Evolutionary conservation across 1,140 invertebrate genomes (phyloP).

Genomic region (Chymomyza costata): DNA sequence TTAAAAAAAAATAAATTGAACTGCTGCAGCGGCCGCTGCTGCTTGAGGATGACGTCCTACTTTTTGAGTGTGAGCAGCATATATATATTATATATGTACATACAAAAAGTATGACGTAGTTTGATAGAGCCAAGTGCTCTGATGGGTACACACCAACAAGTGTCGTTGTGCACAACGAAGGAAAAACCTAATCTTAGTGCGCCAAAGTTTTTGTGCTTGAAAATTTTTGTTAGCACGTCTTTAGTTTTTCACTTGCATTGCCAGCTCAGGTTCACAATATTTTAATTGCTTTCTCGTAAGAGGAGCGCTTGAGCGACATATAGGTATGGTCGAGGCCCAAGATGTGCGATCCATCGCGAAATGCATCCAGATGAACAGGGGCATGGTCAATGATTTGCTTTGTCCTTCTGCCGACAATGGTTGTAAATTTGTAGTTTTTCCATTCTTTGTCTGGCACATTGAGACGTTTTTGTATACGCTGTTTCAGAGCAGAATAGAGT

Average conservation of each 20-base stretch:
- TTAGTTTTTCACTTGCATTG: no score
- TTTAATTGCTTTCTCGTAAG: slow-evolving; percentile 98
- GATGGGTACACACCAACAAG: slow-evolving; percentile 58
- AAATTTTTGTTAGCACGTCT: no score
- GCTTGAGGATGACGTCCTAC: slow-evolving; percentile 62
- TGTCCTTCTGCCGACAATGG: slow-evolving; percentile 89
- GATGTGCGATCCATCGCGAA: slow-evolving; percentile 81
- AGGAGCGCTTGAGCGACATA: slow-evolving; percentile 92
- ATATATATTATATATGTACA: no score
- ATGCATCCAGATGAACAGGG: slow-evolving; percentile 21
- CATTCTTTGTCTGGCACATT: slow-evolving; percentile 97
- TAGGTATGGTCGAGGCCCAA: slow-evolving; percentile 97
- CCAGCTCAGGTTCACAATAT: no score
- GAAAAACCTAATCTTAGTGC: no score
- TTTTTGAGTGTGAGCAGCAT: slow-evolving; percentile 45
- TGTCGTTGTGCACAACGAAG: slow-evolving; percentile 42
- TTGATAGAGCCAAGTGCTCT: slow-evolving; percentile 26
- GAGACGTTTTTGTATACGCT: slow-evolving; percentile 92
- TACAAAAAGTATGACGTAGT: slow-evolving; percentile 54
- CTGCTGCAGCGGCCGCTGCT: no score
- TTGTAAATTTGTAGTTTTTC: slow-evolving; percentile 97
- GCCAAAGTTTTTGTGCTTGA: no score
- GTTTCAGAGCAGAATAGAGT: slow-evolving; percentile 89
- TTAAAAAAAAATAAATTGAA: no score
- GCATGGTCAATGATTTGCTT: slow-evolving; percentile 77